Percentiles rank a stretch among this genome's conserved stretches.
These are phyloP conservation scores for Spatulosminthurus flaviceps DNA, from an alignment of 2,888 invertebrate species.

Conservation along the genomic window DNA sequence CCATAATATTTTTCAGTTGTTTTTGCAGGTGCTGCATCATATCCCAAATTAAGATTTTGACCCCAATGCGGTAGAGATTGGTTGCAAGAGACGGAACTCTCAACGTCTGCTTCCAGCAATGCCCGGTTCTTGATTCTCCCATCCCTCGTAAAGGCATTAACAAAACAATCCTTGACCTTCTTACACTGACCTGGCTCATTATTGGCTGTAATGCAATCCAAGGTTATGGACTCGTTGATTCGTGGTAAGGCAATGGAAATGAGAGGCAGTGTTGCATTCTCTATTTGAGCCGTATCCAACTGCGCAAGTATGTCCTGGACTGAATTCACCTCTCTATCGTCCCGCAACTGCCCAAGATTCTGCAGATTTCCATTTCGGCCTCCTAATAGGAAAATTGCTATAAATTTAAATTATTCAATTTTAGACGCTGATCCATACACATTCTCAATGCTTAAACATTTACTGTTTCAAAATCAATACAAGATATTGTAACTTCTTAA, in stretches of 20 bases:
- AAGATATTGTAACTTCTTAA: background rate
- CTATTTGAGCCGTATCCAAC: constrained; percentile 43
- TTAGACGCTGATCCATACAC: constrained; percentile 21
- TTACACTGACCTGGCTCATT: constrained; percentile 47
- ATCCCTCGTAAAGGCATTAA: constrained; percentile 43
- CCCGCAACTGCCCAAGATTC: constrained; percentile 33
- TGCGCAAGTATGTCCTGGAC: constrained; percentile 46
- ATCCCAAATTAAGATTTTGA: background rate
- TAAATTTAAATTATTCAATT: constrained; percentile 47
- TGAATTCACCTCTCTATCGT: constrained; percentile 43
- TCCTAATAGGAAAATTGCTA: constrained; percentile 49
- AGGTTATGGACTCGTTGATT: constrained; percentile 35
- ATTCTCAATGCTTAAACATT: background rate
- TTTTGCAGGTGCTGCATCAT: background rate
- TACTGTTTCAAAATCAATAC: background rate
- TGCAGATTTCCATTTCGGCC: constrained; percentile 34
- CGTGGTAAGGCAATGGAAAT: constrained; percentile 31
- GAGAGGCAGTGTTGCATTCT: constrained; percentile 37
- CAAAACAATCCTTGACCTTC: constrained; percentile 40
- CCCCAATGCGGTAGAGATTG: constrained; percentile 15
- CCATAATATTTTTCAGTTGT: background rate
- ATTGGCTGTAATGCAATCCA: constrained; percentile 47
- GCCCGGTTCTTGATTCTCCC: constrained; percentile 45
- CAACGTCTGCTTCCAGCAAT: constrained; percentile 40
- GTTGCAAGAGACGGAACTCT: constrained; percentile 39